Evolutionary conservation across 2,888 invertebrate species (phyloP), one percentile per base, ranked within the genome.

Genomic region (Tinea trinotella): DNA sequence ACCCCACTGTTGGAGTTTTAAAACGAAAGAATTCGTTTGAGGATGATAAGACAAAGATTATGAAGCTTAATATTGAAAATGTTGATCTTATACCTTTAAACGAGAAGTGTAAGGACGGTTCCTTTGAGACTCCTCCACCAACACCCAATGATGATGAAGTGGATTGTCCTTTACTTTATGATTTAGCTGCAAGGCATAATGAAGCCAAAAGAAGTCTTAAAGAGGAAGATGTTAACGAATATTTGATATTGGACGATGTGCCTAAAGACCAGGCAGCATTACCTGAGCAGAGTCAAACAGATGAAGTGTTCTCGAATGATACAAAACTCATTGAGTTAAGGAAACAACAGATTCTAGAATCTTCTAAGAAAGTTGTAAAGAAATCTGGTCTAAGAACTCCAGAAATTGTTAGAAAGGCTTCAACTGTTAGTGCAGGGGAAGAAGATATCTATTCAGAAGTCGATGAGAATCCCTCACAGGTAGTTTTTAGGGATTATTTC

Each of bases 381-480:
- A 55, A 34, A 40, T 52, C 53, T 40, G 48, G 49, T 4, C 12
- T 54, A 22, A 44, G 24, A 40, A 35, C 35, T 10, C 18, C 52
- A 9, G 55, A 53, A n/a, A 46, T 10, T 15, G 6, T 52, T 15
- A 54, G 50, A 17, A 55, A 54, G 15, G 48, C 50, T 40, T 56
- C 54, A 22, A 19, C 12, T 13, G 7, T n/a, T 12, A 19, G 57
- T 58, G 12, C 56, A 12, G 34, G 52, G 2, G 73, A 76, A 10
- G 80, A 83, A 56, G 77, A 64, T 55, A 79, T 82, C 55, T 83
- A 84, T 61, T 74, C 77, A 1, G 83, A 82, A 66, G 77, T 81
- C 10, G 80, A 76, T 36, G 75, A 81, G 48, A 57, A 13, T 20
- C 50, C 60, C 56, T 63, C 71, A 34, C 77, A 81, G 82, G 82